Percentiles rank a stretch among this genome's conserved stretches.
These are phyloP conservation scores for Spheniscus humboldti DNA, from an alignment of 2,797 vertebrate species.

Conservation along the genomic window DNA sequence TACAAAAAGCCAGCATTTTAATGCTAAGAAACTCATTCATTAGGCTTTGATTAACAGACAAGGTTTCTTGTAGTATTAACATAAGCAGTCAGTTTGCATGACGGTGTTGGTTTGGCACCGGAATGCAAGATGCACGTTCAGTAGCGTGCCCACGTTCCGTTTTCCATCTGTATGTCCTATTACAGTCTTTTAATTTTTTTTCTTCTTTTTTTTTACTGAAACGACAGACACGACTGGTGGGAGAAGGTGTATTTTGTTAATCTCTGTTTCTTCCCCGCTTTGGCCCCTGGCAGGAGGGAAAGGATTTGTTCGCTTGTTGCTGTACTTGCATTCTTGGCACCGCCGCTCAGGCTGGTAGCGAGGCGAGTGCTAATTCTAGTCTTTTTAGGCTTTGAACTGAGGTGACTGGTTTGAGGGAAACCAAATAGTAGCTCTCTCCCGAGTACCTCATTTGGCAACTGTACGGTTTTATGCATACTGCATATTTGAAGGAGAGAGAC, in stretches of 20 bases:
- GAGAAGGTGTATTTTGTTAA: background rate
- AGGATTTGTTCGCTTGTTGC: background rate
- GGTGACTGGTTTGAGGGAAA: background rate
- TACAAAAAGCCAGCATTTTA: slow-evolving; percentile 15
- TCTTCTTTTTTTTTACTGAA: background rate
- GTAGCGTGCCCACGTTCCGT: background rate
- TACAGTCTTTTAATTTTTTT: background rate
- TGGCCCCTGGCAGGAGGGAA: background rate
- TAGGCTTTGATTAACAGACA: slow-evolving; percentile 4
- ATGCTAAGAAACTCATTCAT: background rate
- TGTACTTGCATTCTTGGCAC: background rate
- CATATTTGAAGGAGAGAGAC: background rate
- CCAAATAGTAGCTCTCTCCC: background rate
- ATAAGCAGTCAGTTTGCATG: background rate
- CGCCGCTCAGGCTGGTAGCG: background rate
- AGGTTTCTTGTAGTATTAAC: background rate
- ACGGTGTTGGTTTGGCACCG: background rate
- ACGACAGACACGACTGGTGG: background rate
- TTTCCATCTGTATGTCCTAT: background rate
- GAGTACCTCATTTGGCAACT: background rate
- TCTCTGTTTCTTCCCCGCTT: background rate
- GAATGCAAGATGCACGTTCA: background rate
- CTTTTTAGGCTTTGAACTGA: background rate
- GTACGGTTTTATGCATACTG: background rate
- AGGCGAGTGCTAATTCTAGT: background rate